Conservation (phyloP, 2,797 vertebrate species). For the Rhodeus uyekii region DNA sequence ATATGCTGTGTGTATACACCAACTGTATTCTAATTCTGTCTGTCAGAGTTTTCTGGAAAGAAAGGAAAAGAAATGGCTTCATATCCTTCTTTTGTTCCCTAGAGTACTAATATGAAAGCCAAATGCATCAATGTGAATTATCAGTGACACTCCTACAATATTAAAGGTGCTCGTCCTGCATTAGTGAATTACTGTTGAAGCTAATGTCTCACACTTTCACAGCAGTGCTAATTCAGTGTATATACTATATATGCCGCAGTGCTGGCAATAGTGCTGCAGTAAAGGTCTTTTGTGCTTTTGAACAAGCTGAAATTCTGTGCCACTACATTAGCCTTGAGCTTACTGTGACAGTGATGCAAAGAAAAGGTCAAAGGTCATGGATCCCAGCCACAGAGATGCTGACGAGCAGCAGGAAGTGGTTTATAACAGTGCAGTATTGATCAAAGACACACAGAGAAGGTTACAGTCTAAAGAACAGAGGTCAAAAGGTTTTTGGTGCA, state of each 20-base stretch:
- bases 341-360: slow-evolving; percentile 3
- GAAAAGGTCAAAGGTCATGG: slow-evolving; percentile 2
- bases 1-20: background rate
- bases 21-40: background rate
- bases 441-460: slow-evolving; percentile 14
- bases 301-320: background rate
- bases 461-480: background rate
- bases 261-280: background rate
- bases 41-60: background rate
- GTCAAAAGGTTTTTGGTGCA: background rate
- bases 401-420: slow-evolving; percentile 20
- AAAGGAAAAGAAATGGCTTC: background rate
- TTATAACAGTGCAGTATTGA: slow-evolving; percentile 12
- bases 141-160: slow-evolving; percentile 19
- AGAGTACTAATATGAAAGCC: background rate
- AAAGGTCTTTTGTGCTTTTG: background rate
- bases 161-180: slow-evolving; percentile 11
- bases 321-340: slow-evolving; percentile 8
- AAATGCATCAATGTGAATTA: slow-evolving; percentile 5
- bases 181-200: background rate
- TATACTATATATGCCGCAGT: slow-evolving; percentile 5
- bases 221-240: background rate
- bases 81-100: background rate
- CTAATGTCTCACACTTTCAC: background rate
- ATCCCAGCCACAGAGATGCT: slow-evolving; percentile 15